phyloP scores from a whole-genome alignment of 2,888 invertebrate genomes.

The Pollenia griseotomentosa region DNA sequence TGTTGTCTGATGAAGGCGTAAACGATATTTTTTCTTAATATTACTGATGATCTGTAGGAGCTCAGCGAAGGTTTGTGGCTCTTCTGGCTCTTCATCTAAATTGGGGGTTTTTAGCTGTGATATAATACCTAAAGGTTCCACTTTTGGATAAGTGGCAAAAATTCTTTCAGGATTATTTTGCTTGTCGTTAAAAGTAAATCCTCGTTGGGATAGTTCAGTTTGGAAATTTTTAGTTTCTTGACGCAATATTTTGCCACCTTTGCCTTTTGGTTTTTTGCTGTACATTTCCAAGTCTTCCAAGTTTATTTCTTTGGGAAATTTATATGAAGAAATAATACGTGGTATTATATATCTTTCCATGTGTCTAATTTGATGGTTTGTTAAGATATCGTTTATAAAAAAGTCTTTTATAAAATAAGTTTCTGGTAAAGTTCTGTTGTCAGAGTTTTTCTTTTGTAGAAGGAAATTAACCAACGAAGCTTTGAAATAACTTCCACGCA shows the following conservation, averaged over 20 bases:
- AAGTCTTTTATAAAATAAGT: constrained; percentile 59
- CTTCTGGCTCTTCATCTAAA: neutral
- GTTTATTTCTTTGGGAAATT: constrained; percentile 76
- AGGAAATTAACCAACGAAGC: neutral
- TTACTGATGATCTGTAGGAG: constrained; percentile 70
- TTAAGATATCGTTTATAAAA: constrained; percentile 33
- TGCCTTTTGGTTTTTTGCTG: constrained; percentile 61
- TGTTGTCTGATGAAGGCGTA: neutral
- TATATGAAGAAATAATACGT: constrained; percentile 79
- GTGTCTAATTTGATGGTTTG: constrained; percentile 73
- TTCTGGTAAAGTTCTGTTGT: neutral
- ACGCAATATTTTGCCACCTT: constrained; percentile 70
- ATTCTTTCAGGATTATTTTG: constrained; percentile 80
- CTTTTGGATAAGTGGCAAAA: constrained; percentile 76
- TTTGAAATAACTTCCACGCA: neutral
- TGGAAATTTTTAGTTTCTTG: neutral
- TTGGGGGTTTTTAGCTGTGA: neutral
- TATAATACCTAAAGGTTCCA: neutral
- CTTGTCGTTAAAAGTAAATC: constrained; percentile 67
- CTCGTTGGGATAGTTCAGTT: neutral
- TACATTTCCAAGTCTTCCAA: constrained; percentile 60
- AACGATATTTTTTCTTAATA: constrained; percentile 69
- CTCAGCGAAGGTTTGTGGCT: constrained; percentile 74
- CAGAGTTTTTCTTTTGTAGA: neutral
- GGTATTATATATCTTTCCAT: constrained; percentile 78